Conservation (phyloP, 2,888 invertebrate genomes). For the Pheosia gnoma region DNA sequence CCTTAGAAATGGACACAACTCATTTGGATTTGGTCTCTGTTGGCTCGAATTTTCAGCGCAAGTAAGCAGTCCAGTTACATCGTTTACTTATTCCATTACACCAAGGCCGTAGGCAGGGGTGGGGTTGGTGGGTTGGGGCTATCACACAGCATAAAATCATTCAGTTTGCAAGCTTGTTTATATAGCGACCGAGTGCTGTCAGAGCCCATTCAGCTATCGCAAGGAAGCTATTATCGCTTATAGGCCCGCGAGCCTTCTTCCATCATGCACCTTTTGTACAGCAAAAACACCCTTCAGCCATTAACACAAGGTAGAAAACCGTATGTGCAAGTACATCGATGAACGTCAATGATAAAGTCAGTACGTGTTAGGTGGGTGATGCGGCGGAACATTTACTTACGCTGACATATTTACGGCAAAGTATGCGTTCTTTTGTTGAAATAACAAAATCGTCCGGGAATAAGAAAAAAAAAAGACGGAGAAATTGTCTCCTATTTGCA, state of each 20-base stretch:
- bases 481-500: neutral
- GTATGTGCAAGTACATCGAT: constrained; percentile 24
- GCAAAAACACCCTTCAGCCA: constrained; percentile 33
- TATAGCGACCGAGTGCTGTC: constrained; percentile 46
- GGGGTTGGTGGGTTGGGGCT: too few relatives aligned
- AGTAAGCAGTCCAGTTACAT: too few relatives aligned
- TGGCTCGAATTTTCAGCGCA: too few relatives aligned
- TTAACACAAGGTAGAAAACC: constrained; percentile 38
- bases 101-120: too few relatives aligned
- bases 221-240: constrained; percentile 64
- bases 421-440: constrained; percentile 29
- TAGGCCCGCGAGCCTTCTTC: constrained; percentile 34
- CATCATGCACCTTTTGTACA: constrained; percentile 23
- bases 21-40: too few relatives aligned
- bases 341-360: constrained; percentile 43
- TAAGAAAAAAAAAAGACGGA: neutral
- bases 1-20: too few relatives aligned
- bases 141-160: constrained; percentile 40
- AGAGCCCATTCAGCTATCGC: constrained; percentile 58
- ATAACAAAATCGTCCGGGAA: constrained; percentile 9
- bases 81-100: too few relatives aligned
- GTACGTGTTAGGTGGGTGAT: constrained; percentile 47
- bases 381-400: constrained; percentile 56
- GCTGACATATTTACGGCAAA: constrained; percentile 41
- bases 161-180: constrained; percentile 46